Conservation (phyloP, 2,113 vertebrate species). For the Rhegmatorhina hoffmannsi region DNA sequence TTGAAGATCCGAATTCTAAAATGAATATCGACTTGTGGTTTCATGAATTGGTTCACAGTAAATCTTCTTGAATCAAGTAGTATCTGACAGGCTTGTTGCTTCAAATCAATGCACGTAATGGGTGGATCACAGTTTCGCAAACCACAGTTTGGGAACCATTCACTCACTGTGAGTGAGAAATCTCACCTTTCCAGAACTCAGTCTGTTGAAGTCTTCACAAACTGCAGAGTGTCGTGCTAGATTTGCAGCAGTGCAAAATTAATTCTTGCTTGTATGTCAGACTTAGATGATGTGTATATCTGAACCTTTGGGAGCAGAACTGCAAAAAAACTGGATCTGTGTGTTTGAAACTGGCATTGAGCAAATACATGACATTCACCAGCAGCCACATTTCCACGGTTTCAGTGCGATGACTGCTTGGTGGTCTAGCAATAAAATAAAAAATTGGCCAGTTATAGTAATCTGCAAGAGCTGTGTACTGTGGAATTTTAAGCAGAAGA, state of each 20-base stretch:
- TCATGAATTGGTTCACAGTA: neutral
- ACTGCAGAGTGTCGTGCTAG: neutral
- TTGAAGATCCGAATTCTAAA: neutral
- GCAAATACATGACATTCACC: neutral
- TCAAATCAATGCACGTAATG: neutral
- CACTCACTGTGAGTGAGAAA: neutral
- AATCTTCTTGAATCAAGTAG: neutral
- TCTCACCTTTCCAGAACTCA: neutral
- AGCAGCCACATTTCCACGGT: neutral
- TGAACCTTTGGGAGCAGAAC: neutral
- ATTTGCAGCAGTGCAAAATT: neutral
- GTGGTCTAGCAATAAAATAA: slow-evolving; percentile 50
- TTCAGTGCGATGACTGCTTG: slow-evolving; percentile 27
- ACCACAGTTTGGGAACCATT: neutral
- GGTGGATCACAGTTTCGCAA: neutral
- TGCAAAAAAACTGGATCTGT: neutral
- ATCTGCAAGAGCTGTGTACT: slow-evolving; percentile 20
- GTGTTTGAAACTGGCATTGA: neutral
- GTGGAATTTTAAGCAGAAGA: slow-evolving; percentile 30
- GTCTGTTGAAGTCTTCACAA: neutral
- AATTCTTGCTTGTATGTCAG: neutral
- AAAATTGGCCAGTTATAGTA: slow-evolving; percentile 43
- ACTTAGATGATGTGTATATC: neutral
- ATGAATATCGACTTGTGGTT: neutral
- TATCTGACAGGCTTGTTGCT: neutral